Evolutionary conservation across 2,113 vertebrate genomes (phyloP).

Genomic region (Macquaria ambigua): DNA sequence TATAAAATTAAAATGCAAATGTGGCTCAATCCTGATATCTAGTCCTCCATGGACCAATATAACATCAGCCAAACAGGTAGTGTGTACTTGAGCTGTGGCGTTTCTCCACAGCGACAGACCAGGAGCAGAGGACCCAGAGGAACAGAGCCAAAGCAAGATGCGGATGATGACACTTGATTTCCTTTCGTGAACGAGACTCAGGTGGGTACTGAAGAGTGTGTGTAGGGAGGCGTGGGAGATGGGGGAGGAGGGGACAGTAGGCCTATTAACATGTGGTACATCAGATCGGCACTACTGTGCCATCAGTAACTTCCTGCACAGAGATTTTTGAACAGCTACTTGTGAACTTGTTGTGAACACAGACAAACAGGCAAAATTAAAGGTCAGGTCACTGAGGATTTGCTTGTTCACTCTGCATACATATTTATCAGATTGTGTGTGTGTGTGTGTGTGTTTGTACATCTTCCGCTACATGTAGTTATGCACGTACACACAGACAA

Average conservation of each 20-base stretch:
- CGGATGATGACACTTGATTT: conserved; percentile 76
- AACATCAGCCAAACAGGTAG: conserved; percentile 73
- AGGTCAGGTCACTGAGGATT: conserved; percentile 54
- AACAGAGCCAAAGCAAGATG: conserved; percentile 58
- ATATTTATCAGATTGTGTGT: conserved; percentile 51
- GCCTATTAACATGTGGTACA: conserved; percentile 47
- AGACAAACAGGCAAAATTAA: conserved; percentile 66
- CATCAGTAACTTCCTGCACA: conserved; percentile 26
- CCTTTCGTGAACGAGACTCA: conserved; percentile 64
- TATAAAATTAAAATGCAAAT: conserved; percentile 84
- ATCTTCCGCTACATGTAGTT: background rate
- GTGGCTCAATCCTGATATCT: conserved; percentile 63
- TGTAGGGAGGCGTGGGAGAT: conserved; percentile 14
- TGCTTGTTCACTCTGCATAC: conserved; percentile 30
- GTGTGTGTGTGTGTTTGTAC: background rate
- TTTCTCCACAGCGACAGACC: conserved; percentile 37
- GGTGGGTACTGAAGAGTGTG: conserved; percentile 57
- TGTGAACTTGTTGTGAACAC: conserved; percentile 56
- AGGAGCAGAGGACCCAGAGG: conserved; percentile 42
- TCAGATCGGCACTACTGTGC: conserved; percentile 34
- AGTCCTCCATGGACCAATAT: conserved; percentile 64
- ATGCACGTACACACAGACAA: background rate
- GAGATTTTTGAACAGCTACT: conserved; percentile 58
- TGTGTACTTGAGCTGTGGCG: conserved; percentile 48
- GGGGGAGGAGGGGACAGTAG: background rate